These are phyloP conservation scores for Scatophagus argus DNA, from an alignment of 2,113 vertebrate genomes.

Conservation along the genomic window DNA sequence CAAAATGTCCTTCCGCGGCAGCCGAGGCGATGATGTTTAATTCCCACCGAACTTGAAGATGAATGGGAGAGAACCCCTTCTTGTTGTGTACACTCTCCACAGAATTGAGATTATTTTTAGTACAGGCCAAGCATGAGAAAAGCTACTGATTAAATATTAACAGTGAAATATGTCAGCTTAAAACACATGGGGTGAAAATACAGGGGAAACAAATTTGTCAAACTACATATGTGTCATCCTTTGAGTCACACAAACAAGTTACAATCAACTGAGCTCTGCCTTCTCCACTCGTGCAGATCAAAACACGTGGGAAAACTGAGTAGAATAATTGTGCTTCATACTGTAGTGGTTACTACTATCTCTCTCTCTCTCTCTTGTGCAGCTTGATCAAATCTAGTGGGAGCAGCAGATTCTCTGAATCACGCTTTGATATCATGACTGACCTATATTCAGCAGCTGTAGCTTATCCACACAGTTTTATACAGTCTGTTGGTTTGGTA, in stretches of 20 bases:
- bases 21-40: constrained; percentile 5
- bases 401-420: constrained; percentile 54
- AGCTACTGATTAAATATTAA: constrained; percentile 44
- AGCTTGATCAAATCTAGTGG: constrained; percentile 39
- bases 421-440: constrained; percentile 62
- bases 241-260: neutral
- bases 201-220: neutral
- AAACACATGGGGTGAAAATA: neutral
- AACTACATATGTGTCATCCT: too few species aligned
- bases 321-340: constrained; percentile 22
- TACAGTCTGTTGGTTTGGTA: constrained; percentile 29
- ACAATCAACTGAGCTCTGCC: neutral
- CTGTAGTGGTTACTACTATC: neutral
- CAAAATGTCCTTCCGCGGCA: constrained; percentile 28
- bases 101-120: constrained; percentile 27
- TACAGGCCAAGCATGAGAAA: constrained; percentile 6
- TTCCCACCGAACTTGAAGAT: neutral
- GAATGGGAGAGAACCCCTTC: constrained; percentile 11
- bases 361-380: neutral
- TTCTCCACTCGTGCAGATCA: neutral
- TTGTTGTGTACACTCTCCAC: neutral
- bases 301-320: constrained; percentile 10
- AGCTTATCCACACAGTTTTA: constrained; percentile 38
- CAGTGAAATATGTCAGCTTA: neutral
- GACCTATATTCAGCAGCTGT: constrained; percentile 72